Evolutionary conservation across 2,113 vertebrate genomes (phyloP).

Genomic region (Etheostoma spectabile): DNA sequence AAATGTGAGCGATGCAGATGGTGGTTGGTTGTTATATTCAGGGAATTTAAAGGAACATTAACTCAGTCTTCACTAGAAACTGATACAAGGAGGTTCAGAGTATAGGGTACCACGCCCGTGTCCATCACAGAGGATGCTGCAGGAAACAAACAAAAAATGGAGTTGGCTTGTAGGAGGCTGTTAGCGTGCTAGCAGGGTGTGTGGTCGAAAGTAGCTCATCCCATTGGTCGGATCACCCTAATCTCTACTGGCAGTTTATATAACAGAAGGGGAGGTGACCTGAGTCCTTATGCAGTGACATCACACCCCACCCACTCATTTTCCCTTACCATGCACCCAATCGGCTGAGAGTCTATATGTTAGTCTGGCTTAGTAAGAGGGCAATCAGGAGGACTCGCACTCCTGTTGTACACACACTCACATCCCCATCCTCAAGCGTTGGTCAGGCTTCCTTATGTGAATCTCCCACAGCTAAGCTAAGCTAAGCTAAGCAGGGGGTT

Average conservation of each 20-base stretch:
- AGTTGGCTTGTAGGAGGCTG: slow-evolving; percentile 10
- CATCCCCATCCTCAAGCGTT: slow-evolving; percentile 51
- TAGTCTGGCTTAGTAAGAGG: slow-evolving; percentile 43
- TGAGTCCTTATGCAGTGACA: slow-evolving; percentile 64
- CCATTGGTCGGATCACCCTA: slow-evolving; percentile 71
- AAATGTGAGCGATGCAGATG: neutral
- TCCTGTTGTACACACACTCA: slow-evolving; percentile 26
- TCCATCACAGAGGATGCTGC: neutral
- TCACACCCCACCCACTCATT: slow-evolving; percentile 55
- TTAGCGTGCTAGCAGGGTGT: slow-evolving; percentile 44
- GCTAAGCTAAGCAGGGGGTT: slow-evolving; percentile 32
- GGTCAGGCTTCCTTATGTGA: slow-evolving; percentile 49
- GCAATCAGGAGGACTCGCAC: slow-evolving; percentile 34
- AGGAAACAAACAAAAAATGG: slow-evolving; percentile 8
- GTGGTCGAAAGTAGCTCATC: slow-evolving; percentile 73
- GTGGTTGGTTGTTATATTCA: neutral
- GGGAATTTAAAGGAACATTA: neutral
- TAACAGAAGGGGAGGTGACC: slow-evolving; percentile 72
- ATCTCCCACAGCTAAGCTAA: slow-evolving; percentile 25
- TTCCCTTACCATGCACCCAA: slow-evolving; percentile 39
- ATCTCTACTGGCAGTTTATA: slow-evolving; percentile 78
- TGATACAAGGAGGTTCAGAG: neutral
- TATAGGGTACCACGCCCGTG: too few species aligned
- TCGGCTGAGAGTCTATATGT: slow-evolving; percentile 47
- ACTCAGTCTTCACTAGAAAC: neutral